A percentile compares a stretch with the other conserved stretches of the same genome.
Conservation (phyloP, 2,113 vertebrate genomes). For the Chaetops frenatus region DNA sequence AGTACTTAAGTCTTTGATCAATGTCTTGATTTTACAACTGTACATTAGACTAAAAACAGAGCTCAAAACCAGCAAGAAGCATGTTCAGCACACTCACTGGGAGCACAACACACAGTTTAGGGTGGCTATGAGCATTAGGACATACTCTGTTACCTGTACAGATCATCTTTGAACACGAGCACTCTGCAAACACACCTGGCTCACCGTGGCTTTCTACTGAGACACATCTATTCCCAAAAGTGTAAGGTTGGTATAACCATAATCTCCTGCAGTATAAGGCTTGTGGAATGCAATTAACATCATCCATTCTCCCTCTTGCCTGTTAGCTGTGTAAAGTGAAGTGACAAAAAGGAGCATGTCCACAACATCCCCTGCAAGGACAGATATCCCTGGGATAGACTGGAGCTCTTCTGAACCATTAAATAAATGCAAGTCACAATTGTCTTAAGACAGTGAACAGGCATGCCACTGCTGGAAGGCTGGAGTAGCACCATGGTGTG, state of each 20-base stretch:
- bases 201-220: not conserved
- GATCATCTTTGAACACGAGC: not conserved
- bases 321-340: not conserved
- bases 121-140: not conserved
- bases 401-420: not conserved
- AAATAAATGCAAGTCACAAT: not conserved
- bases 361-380: not conserved
- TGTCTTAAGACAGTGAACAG: not conserved
- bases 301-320: not conserved
- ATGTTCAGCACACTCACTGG: not conserved
- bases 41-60: not conserved
- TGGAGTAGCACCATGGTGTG: rapidly evolving
- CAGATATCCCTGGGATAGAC: not conserved
- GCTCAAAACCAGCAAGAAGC: not conserved
- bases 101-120: rapidly evolving
- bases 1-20: not conserved
- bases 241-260: not conserved
- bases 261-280: not conserved
- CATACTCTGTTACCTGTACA: rapidly evolving
- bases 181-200: not conserved
- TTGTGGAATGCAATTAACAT: not conserved
- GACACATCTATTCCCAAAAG: not conserved
- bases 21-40: not conserved
- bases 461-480: not conserved
- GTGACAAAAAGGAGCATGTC: not conserved